Evolutionary conservation across 2,113 vertebrate genomes (phyloP).

Genomic region (Burhinus oedicnemus): DNA sequence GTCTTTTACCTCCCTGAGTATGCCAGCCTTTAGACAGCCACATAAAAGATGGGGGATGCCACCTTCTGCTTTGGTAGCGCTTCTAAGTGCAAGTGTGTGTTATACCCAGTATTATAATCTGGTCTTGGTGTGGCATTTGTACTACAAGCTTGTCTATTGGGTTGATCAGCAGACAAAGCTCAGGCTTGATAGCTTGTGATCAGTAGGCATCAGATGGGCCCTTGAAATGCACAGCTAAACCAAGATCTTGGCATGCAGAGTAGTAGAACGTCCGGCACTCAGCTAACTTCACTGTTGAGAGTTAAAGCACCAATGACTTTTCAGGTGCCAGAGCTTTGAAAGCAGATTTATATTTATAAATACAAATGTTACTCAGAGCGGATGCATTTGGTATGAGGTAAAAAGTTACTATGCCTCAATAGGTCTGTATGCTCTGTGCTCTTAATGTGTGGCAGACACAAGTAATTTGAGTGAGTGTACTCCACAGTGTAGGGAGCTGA

Average conservation of each 20-base stretch:
- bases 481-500: background rate
- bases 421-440: background rate
- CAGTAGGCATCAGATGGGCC: background rate
- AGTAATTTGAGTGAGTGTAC: fast-evolving
- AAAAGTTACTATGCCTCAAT: background rate
- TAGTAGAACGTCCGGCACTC: fast-evolving
- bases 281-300: background rate
- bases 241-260: background rate
- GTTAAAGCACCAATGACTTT: background rate
- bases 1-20: background rate
- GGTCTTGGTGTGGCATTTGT: background rate
- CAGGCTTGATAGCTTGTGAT: background rate
- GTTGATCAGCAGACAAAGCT: background rate
- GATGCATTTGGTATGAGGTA: background rate
- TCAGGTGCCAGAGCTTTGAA: background rate
- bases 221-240: background rate
- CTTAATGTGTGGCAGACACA: background rate
- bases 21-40: background rate
- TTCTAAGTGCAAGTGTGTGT: background rate
- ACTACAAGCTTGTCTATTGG: background rate
- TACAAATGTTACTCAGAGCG: background rate
- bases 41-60: background rate
- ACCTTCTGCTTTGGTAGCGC: background rate
- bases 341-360: background rate
- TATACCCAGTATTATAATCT: background rate